Evolutionary conservation across 2,113 vertebrate species (phyloP).

Genomic region (Thunnus thynnus): DNA sequence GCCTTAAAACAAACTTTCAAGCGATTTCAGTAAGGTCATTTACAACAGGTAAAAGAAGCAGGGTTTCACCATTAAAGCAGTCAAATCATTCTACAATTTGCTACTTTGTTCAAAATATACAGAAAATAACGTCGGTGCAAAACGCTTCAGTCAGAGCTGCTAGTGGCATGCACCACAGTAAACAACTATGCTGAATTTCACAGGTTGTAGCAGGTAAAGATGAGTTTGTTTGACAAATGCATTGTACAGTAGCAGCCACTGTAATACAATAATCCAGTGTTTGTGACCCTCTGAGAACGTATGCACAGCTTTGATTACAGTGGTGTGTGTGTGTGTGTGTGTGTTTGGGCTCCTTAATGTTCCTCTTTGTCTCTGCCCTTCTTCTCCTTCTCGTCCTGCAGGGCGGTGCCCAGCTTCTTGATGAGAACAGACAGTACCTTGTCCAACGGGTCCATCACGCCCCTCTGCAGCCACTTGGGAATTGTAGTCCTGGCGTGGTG

Average conservation of each 20-base stretch:
- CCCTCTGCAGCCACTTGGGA: slow-evolving; percentile 99
- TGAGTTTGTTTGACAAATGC: slow-evolving; percentile 60
- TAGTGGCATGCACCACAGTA: slow-evolving; percentile 85
- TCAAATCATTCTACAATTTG: slow-evolving; percentile 78
- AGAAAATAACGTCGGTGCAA: slow-evolving; percentile 85
- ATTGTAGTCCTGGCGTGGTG: slow-evolving; percentile 99
- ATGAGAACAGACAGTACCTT: slow-evolving; percentile 98
- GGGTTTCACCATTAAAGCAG: slow-evolving; percentile 70
- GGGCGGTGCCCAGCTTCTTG: slow-evolving; percentile 95
- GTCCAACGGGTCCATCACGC: slow-evolving; percentile 98
- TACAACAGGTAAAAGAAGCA: slow-evolving; percentile 69
- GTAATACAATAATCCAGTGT: slow-evolving; percentile 78
- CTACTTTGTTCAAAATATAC: slow-evolving; percentile 88
- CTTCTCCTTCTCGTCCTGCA: slow-evolving; percentile 97
- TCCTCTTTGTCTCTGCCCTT: slow-evolving; percentile 96
- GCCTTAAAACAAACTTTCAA: slow-evolving; percentile 65
- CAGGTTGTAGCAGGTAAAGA: slow-evolving; percentile 54
- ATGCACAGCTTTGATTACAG: slow-evolving; percentile 55
- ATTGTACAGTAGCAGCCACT: slow-evolving; percentile 82
- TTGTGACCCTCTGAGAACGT: slow-evolving; percentile 19
- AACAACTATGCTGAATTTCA: slow-evolving; percentile 84
- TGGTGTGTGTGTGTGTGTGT: background rate
- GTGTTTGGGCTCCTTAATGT: slow-evolving; percentile 79
- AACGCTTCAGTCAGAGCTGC: slow-evolving; percentile 75
- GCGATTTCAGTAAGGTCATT: slow-evolving; percentile 66